These are phyloP conservation scores for Drosophila prostipennis DNA, from an alignment of 2,888 invertebrate species.

Conservation along the genomic window DNA sequence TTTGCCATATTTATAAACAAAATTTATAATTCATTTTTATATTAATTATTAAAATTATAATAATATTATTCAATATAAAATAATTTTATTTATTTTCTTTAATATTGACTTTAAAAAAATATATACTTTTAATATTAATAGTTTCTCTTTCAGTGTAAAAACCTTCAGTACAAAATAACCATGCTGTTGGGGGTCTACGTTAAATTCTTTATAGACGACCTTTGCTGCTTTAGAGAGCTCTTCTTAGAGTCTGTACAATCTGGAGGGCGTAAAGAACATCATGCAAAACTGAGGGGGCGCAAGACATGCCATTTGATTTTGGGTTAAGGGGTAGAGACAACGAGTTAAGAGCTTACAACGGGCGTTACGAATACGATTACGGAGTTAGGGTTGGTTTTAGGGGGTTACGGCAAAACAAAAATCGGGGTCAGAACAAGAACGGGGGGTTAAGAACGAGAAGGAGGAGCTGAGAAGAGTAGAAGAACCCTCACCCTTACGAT, in stretches of 20 bases:
- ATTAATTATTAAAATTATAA: too few relatives aligned
- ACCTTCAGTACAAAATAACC: constrained; percentile 51
- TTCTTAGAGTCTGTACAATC: constrained; percentile 22
- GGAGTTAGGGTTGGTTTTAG: constrained; percentile 8
- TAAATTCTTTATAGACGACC: constrained; percentile 3
- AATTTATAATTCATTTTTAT: too few relatives aligned
- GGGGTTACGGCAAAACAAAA: constrained; percentile 38
- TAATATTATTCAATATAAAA: too few relatives aligned
- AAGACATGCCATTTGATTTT: constrained; percentile 48
- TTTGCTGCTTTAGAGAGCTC: constrained; percentile 6
- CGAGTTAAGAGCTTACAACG: constrained; percentile 33
- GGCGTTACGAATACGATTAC: constrained; percentile 32
- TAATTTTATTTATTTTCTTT: too few relatives aligned
- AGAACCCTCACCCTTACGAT: constrained; percentile 83
- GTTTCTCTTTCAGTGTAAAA: constrained; percentile 7
- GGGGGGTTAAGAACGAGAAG: constrained; percentile 36
- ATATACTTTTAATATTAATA: too few relatives aligned
- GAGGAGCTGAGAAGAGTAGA: constrained; percentile 41
- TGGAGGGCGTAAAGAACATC: constrained; percentile 23
- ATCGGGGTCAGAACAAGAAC: constrained; percentile 25
- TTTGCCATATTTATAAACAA: too few relatives aligned
- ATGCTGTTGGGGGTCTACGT: constrained; percentile 51
- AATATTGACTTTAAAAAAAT: too few relatives aligned
- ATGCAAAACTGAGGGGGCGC: constrained; percentile 50
- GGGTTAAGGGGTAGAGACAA: constrained; percentile 23